A percentile compares a stretch with the other conserved stretches of the same genome.
These are phyloP conservation scores for Pseudoips prasinana DNA, from an alignment of 2,888 invertebrate genomes.

Conservation along the genomic window DNA sequence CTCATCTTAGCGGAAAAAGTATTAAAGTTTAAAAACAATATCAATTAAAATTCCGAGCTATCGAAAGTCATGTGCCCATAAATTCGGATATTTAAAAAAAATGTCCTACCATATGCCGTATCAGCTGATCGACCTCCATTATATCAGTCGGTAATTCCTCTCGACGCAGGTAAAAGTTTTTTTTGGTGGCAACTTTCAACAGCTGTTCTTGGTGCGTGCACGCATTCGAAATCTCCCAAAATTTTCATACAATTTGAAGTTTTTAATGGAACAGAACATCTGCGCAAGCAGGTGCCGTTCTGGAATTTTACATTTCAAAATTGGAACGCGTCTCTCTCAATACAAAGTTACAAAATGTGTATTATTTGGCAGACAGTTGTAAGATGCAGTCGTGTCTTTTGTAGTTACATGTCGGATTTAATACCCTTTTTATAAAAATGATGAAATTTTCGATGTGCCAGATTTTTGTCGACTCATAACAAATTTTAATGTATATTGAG, in stretches of 20 bases:
- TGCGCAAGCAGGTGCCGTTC: slow-evolving; percentile 65
- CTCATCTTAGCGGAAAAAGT: no score
- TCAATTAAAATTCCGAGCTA: no score
- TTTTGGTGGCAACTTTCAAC: slow-evolving; percentile 45
- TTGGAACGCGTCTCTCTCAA: slow-evolving; percentile 32
- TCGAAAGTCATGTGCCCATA: slow-evolving; percentile 23
- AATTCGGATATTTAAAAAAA: slow-evolving; percentile 21
- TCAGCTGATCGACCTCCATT: slow-evolving; percentile 57
- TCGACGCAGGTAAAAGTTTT: slow-evolving; percentile 56
- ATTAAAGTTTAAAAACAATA: no score
- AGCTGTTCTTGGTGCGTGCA: slow-evolving; percentile 61
- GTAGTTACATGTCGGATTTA: no score
- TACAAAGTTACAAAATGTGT: no score
- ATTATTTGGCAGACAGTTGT: slow-evolving; percentile 9
- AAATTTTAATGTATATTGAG: no score
- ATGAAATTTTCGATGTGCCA: no score
- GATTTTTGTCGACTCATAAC: no score
- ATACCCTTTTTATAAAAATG: no score
- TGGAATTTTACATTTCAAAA: slow-evolving; percentile 48
- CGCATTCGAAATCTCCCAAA: slow-evolving; percentile 59
- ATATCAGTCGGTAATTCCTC: slow-evolving; percentile 33
- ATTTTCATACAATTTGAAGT: slow-evolving; percentile 48
- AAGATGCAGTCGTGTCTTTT: slow-evolving; percentile 6
- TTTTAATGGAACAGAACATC: slow-evolving; percentile 61
- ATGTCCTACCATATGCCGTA: slow-evolving; percentile 39